A percentile compares a stretch with the other conserved stretches of the same genome.
Conservation (phyloP, 2,797 vertebrate genomes). For the Eulemur coronatus region DNA sequence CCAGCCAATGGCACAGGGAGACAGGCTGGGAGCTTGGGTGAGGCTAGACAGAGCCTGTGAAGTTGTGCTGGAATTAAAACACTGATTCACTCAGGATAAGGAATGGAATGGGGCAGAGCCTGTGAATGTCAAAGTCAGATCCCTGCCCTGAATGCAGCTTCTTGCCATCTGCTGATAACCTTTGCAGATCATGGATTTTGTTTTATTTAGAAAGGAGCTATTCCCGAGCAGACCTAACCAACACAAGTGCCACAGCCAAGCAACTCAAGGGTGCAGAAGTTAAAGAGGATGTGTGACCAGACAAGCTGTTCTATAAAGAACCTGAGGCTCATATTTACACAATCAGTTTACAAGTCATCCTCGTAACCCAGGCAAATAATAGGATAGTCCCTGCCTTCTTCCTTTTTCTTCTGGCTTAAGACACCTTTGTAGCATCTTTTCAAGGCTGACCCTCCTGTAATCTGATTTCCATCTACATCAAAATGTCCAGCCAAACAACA, state of each 20-base stretch:
- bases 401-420: background rate
- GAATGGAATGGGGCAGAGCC: background rate
- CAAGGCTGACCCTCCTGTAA: background rate
- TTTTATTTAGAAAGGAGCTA: background rate
- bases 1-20: background rate
- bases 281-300: background rate
- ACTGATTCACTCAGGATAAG: background rate
- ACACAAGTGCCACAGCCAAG: background rate
- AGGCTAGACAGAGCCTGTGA: background rate
- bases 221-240: background rate
- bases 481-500: background rate
- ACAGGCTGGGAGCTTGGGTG: background rate
- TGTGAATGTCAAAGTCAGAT: background rate
- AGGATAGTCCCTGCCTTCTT: background rate
- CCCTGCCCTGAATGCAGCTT: background rate
- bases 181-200: background rate
- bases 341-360: background rate
- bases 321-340: background rate
- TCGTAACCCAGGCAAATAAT: background rate
- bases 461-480: background rate
- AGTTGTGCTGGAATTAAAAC: background rate
- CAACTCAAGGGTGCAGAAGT: background rate
- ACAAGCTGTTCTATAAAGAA: background rate
- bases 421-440: background rate
- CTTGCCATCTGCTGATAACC: background rate